Evolutionary conservation across 37 sponge, comb jelly and placozoan genomes (phyloP).

Genomic region (Axinella damicornis): DNA sequence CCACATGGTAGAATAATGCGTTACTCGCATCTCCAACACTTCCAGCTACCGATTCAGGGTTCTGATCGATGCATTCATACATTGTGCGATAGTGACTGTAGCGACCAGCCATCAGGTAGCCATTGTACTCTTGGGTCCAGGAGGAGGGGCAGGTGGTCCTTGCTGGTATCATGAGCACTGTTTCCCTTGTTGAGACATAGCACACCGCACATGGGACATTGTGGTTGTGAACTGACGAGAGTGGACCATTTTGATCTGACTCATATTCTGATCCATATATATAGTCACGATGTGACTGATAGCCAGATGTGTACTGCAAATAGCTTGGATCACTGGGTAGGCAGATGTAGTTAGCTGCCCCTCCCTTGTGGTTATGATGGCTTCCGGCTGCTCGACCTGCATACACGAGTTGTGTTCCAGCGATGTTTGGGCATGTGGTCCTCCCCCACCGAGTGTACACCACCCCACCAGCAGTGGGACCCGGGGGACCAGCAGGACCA

Average conservation of each 20-base stretch:
- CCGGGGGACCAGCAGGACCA: neutral
- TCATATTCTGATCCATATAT: too few relatives aligned
- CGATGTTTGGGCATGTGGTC: neutral
- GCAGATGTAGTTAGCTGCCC: slow-evolving; percentile 9
- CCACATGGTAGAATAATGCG: too few relatives aligned
- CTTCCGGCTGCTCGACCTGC: neutral
- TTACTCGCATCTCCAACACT: too few relatives aligned
- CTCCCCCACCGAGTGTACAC: slow-evolving; percentile 34
- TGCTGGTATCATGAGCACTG: slow-evolving; percentile 51
- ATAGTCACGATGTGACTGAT: too few relatives aligned
- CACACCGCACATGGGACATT: slow-evolving; percentile 37
- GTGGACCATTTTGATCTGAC: too few relatives aligned
- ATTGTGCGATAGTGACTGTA: slow-evolving; percentile 6
- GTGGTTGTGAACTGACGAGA: too few relatives aligned
- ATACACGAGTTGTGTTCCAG: slow-evolving; percentile 12
- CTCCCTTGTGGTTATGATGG: neutral
- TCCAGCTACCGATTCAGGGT: neutral
- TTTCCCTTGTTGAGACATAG: slow-evolving; percentile 1
- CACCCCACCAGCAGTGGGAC: slow-evolving; percentile 20
- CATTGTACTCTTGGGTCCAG: slow-evolving; percentile 60
- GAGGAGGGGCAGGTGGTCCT: slow-evolving; percentile 38
- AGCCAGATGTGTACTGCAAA: too few relatives aligned
- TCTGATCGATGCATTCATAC: slow-evolving; percentile 48
- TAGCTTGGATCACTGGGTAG: slow-evolving; percentile 6
- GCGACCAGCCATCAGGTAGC: slow-evolving; percentile 44